Evolutionary conservation across 1,140 invertebrate genomes (phyloP).

Genomic region (Zophobas morio): DNA sequence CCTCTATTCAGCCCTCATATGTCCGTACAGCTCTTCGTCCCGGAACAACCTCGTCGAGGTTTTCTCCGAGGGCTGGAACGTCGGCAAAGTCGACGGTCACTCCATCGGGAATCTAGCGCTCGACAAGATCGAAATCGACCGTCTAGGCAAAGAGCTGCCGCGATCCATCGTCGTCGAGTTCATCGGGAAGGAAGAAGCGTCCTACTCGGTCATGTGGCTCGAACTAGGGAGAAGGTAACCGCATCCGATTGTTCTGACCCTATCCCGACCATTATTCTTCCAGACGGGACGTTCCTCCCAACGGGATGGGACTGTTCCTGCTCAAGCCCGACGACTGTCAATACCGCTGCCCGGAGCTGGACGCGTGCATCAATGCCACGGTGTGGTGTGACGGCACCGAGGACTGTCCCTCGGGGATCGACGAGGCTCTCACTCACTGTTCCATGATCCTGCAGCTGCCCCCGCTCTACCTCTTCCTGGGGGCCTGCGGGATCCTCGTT

Average conservation of each 20-base stretch:
- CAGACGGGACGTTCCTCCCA: conserved; percentile 63
- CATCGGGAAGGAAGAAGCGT: conserved; percentile 79
- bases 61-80: conserved; percentile 87
- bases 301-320: conserved; percentile 68
- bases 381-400: conserved; percentile 90
- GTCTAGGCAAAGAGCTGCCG: conserved; percentile 74
- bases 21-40: conserved; percentile 75
- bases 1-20: conserved; percentile 78
- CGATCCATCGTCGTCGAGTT: conserved; percentile 84
- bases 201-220: conserved; percentile 86
- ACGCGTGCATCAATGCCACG: conserved; percentile 89
- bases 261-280: not conserved
- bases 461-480: conserved; percentile 77
- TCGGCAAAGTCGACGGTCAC: conserved; percentile 63
- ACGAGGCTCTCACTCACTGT: conserved; percentile 86
- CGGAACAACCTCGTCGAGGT: conserved; percentile 79
- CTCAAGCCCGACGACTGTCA: conserved; percentile 80
- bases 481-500: conserved; percentile 66
- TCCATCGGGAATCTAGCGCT: conserved; percentile 64
- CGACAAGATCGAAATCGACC: conserved; percentile 72
- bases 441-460: conserved; percentile 82
- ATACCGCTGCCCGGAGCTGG: conserved; percentile 86
- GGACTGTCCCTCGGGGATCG: conserved; percentile 90
- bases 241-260: too few species aligned
- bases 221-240: conserved; percentile 80